phyloP scores from a whole-genome alignment of 1,140 invertebrate genomes.

The Eupristina koningsbergeri region DNA sequence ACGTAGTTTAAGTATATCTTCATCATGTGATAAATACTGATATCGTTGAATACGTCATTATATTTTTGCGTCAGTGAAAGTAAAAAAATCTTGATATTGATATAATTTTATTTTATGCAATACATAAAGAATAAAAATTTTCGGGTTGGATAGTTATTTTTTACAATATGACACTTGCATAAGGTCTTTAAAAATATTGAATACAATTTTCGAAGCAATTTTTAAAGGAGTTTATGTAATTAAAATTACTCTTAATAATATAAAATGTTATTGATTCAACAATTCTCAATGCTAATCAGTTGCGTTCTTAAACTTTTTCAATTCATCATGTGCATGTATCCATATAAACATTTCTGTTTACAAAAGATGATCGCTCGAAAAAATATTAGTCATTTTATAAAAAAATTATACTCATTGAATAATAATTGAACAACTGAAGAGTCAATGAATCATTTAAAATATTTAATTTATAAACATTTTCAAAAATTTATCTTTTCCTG shows the following conservation, averaged over 20 bases:
- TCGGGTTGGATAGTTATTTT: background rate
- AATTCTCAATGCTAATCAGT: slow-evolving; percentile 9
- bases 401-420: background rate
- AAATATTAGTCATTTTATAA: background rate
- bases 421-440: background rate
- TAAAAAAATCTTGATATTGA: slow-evolving; percentile 15
- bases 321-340: background rate
- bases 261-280: slow-evolving; percentile 19
- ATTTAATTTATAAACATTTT: background rate
- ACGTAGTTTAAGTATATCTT: background rate
- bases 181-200: background rate
- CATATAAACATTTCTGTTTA: background rate
- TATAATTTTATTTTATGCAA: background rate
- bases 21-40: slow-evolving; percentile 3
- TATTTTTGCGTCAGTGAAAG: background rate
- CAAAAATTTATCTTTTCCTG: background rate
- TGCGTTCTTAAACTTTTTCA: background rate
- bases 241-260: background rate
- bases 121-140: background rate
- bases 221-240: background rate
- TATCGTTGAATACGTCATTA: no score
- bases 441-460: background rate
- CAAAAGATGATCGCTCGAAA: background rate
- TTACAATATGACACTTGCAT: background rate
- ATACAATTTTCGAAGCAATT: background rate